A percentile compares a stretch with the other conserved stretches of the same genome.
Evolutionary conservation across 2,888 invertebrate species (phyloP).

Genomic region (Rhagonycha lutea): DNA sequence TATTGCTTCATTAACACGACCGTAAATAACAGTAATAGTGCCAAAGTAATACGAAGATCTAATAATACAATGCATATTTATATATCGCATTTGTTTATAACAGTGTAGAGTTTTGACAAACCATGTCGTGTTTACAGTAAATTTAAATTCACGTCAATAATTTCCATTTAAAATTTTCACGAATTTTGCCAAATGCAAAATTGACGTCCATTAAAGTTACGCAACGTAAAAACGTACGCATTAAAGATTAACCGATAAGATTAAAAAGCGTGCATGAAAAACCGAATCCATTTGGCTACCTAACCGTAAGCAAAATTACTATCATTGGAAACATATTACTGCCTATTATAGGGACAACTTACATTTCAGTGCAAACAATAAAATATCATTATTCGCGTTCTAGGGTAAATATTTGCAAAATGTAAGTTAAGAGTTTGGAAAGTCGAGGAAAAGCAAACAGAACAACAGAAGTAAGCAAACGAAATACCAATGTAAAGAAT

Average conservation of each 20-base stretch:
- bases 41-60: neutral
- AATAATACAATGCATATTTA: slow-evolving; percentile 5
- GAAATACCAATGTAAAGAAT: slow-evolving; percentile 7
- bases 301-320: neutral
- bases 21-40: neutral
- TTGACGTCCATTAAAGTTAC: neutral
- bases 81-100: slow-evolving; percentile 9
- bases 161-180: slow-evolving; percentile 6
- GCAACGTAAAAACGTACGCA: neutral
- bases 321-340: neutral
- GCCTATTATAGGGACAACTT: neutral
- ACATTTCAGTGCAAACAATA: neutral
- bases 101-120: slow-evolving; percentile 10
- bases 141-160: slow-evolving; percentile 11
- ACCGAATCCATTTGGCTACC: too few relatives aligned
- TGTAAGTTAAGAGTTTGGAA: slow-evolving; percentile 13
- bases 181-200: neutral
- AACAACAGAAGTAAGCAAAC: slow-evolving; percentile 10
- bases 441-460: slow-evolving; percentile 17
- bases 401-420: slow-evolving; percentile 19
- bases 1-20: neutral
- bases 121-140: slow-evolving; percentile 11
- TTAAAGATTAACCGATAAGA: neutral
- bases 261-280: neutral
- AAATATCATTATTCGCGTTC: slow-evolving; percentile 5